A percentile compares a stretch with the other conserved stretches of the same genome.
phyloP scores from a whole-genome alignment of 2,888 invertebrate genomes.

The Meandrusa payeni region DNA sequence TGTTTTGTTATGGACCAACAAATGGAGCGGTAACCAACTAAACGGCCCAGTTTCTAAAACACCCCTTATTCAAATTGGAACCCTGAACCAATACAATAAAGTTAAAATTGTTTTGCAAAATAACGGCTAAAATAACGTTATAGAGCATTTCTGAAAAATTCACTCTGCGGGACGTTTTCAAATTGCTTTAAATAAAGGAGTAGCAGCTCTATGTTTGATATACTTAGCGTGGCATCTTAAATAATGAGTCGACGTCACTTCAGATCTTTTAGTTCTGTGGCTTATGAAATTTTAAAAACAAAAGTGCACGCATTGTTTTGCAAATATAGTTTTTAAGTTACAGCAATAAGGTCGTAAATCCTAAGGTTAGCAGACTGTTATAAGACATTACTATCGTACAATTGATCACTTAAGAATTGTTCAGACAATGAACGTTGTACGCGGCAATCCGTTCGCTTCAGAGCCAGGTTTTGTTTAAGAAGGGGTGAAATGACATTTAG shows the following conservation, averaged over 20 bases:
- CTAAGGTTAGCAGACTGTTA: not conserved
- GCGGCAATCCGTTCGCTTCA: conserved; percentile 70
- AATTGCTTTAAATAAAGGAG: conserved; percentile 36
- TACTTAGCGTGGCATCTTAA: conserved; percentile 38
- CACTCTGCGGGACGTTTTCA: conserved; percentile 63
- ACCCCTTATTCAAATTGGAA: conserved; percentile 29
- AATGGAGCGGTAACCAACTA: conserved; percentile 46
- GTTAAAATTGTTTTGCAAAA: conserved; percentile 27
- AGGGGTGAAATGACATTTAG: conserved; percentile 75
- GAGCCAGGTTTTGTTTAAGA: conserved; percentile 69
- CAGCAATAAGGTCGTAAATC: conserved; percentile 31
- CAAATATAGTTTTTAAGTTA: conserved; percentile 23
- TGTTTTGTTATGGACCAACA: conserved; percentile 81
- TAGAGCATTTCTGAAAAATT: conserved; percentile 38
- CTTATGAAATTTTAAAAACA: conserved; percentile 52
- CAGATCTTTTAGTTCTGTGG: conserved; percentile 42
- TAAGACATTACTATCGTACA: conserved; percentile 42
- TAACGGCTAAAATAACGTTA: conserved; percentile 34
- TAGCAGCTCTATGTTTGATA: conserved; percentile 33
- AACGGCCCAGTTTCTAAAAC: conserved; percentile 36
- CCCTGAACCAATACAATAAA: conserved; percentile 27
- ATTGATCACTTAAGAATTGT: conserved; percentile 66
- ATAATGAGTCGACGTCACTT: conserved; percentile 34
- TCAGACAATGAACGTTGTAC: conserved; percentile 61
- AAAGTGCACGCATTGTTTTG: conserved; percentile 26